A percentile compares a stretch with the other conserved stretches of the same genome.
Evolutionary conservation across 2,888 invertebrate genomes (phyloP).

Genomic region (Aporophyla nigra): DNA sequence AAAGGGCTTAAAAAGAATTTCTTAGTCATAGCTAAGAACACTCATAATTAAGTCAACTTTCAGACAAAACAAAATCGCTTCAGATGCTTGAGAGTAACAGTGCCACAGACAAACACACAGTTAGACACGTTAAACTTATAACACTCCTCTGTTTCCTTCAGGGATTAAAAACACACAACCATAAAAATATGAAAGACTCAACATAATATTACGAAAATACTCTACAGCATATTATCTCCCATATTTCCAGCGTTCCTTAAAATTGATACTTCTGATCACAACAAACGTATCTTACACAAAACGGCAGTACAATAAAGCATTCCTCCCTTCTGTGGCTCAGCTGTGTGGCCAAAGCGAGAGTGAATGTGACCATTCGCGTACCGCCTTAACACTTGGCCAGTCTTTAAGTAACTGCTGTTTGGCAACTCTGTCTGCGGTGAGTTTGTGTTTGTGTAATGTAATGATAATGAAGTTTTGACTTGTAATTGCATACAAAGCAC

Average conservation of each 20-base stretch:
- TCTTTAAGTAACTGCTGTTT: conserved; percentile 57
- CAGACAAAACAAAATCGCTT: too few relatives aligned
- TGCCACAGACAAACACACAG: too few relatives aligned
- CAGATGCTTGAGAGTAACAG: too few relatives aligned
- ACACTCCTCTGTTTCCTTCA: too few relatives aligned
- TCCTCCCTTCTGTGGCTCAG: conserved; percentile 77
- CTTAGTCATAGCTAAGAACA: too few relatives aligned
- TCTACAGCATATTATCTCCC: not conserved
- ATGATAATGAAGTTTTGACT: conserved; percentile 23
- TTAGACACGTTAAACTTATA: too few relatives aligned
- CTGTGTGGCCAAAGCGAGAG: conserved; percentile 78
- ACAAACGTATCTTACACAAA: conserved; percentile 23
- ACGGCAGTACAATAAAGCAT: conserved; percentile 75
- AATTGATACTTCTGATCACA: conserved; percentile 54
- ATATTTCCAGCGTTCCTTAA: not conserved
- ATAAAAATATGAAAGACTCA: not conserved
- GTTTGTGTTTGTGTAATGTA: conserved; percentile 35
- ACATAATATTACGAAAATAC: not conserved
- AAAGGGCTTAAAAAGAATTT: too few relatives aligned
- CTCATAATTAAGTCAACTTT: too few relatives aligned
- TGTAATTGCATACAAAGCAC: conserved; percentile 24
- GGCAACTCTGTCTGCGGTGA: conserved; percentile 47
- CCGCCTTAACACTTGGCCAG: conserved; percentile 61
- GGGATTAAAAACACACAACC: too few relatives aligned
- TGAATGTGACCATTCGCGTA: conserved; percentile 77